Percentiles rank a stretch among this genome's conserved stretches.
Conservation (phyloP, 2,888 invertebrate genomes). For the Scotopteryx bipunctaria region DNA sequence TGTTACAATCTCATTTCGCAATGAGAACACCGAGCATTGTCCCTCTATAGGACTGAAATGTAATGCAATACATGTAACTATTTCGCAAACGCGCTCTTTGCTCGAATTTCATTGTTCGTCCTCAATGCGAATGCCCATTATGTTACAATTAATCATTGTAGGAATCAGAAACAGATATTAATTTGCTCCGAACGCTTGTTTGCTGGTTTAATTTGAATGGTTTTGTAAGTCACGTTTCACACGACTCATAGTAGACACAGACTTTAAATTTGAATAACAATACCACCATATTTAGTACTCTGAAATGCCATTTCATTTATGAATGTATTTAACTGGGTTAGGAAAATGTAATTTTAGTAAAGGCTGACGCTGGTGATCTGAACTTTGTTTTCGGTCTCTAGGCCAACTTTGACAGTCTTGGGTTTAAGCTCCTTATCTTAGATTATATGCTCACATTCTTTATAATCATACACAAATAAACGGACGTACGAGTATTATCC, state of each 20-base stretch:
- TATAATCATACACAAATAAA: too few relatives aligned
- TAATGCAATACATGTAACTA: slow-evolving; percentile 35
- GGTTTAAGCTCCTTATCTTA: too few relatives aligned
- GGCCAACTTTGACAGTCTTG: too few relatives aligned
- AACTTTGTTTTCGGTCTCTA: too few relatives aligned
- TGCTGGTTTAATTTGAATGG: slow-evolving; percentile 28
- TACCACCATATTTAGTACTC: not conserved
- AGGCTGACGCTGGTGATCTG: too few relatives aligned
- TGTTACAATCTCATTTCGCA: slow-evolving; percentile 29
- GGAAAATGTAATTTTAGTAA: too few relatives aligned
- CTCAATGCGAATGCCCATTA: slow-evolving; percentile 38
- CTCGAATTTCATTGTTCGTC: slow-evolving; percentile 46
- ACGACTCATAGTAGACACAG: slow-evolving; percentile 13
- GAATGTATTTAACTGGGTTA: too few relatives aligned
- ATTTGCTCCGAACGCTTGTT: slow-evolving; percentile 32
- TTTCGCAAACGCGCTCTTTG: slow-evolving; percentile 47
- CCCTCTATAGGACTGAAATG: slow-evolving; percentile 41
- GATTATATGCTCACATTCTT: too few relatives aligned
- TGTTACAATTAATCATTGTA: slow-evolving; percentile 43
- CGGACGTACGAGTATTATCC: too few relatives aligned
- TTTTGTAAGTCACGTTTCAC: slow-evolving; percentile 27
- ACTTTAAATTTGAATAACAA: not conserved
- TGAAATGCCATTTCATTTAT: too few relatives aligned
- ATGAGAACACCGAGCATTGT: slow-evolving; percentile 40
- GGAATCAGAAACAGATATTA: slow-evolving; percentile 30